Base-by-base conservation (phyloP, 1,140 invertebrate genomes). In the Meloidogyne floridensis region DNA sequence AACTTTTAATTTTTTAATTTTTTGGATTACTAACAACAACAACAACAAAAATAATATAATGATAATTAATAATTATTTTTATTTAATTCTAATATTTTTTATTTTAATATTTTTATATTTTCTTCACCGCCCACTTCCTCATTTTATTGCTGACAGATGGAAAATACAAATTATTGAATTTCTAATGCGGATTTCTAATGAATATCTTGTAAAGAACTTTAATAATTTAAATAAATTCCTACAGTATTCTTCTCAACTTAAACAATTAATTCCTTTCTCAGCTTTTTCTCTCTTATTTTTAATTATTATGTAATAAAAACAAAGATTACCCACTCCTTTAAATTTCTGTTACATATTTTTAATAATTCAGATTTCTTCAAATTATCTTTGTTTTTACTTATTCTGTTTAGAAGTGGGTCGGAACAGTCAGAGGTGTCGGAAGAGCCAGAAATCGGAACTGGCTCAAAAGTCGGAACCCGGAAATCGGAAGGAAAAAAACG, bases 161-260 rank as follows among this genome's bases (percentile, higher is more conserved):
- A 88, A 88, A 74, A 75, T 88, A 47, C 83, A 86, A 72, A 20
- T 90, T 10, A 82, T 86, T 53, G 87, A 88, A 75, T 88, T 90
- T 79, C 71, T 86, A 43, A 73, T 88, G 54, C 79, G 87, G 59
- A 7, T 88, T 20, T 82, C 74, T 32, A 89, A 89, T 78, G 87
- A 88, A 81, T 88, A 88, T 76, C 72, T 88, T 75, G 86, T 88
- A 81, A 70, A 32, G 32, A 32, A 32, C 32, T 72, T 82, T 15
- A 75, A 32, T 51, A 47, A 15, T 32, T 73, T 74, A 3, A 72
- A 47, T 47, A 6, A 47, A 47, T 6, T 47, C 18, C 8, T 20
- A 18, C 32, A 6, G 70, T 42, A 42, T 42, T 71, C 8, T 8
- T 42, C 70, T 42, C 70, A 71, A 5, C 8, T 71, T 42, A 71